Evolutionary conservation across 1,140 invertebrate genomes (phyloP).

Genomic region (Cherax quadricarinatus): DNA sequence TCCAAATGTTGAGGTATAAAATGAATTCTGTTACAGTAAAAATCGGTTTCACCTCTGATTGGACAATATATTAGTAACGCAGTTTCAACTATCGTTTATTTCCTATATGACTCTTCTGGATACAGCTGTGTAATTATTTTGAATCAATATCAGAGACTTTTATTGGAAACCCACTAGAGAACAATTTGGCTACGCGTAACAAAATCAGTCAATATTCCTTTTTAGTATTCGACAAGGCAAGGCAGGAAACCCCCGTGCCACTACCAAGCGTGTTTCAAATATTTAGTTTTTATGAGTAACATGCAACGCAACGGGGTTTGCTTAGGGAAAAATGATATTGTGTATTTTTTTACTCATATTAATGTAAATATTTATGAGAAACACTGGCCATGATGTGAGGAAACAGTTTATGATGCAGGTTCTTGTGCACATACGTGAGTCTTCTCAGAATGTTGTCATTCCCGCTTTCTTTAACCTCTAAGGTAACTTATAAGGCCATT

Average conservation of each 20-base stretch:
- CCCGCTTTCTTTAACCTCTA: background rate
- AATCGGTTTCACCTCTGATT: slow-evolving; percentile 23
- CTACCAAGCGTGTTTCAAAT: background rate
- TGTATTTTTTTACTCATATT: no score
- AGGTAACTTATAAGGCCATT: background rate
- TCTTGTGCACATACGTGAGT: background rate
- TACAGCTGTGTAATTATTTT: slow-evolving; percentile 33
- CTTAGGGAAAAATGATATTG: background rate
- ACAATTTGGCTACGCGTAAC: background rate
- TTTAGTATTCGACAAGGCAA: background rate
- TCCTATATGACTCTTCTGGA: slow-evolving; percentile 38
- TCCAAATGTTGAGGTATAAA: slow-evolving; percentile 28
- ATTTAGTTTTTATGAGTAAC: background rate
- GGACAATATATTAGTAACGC: slow-evolving; percentile 17
- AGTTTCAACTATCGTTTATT: slow-evolving; percentile 22
- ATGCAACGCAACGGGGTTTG: background rate
- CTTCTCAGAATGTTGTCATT: background rate
- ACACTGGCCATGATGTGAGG: no score
- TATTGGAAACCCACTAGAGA: slow-evolving; percentile 17
- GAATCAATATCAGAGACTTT: slow-evolving; percentile 37
- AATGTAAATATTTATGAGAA: no score
- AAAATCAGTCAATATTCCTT: background rate
- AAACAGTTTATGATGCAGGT: no score
- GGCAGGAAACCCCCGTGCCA: background rate
- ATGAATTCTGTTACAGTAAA: slow-evolving; percentile 40